Evolutionary conservation across 2,797 vertebrate species (phyloP).

Genomic region (Anableps anableps): DNA sequence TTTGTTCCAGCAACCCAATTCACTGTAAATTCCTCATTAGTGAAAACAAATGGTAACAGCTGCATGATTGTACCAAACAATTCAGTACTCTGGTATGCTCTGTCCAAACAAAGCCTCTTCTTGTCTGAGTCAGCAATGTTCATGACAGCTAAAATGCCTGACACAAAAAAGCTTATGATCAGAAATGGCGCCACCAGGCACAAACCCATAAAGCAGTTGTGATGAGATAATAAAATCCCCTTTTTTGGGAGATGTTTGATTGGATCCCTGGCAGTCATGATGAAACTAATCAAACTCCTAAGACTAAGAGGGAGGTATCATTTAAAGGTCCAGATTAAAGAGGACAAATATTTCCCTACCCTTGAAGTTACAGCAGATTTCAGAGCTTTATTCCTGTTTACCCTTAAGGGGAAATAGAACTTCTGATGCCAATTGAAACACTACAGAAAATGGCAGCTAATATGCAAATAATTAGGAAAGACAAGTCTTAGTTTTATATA

Average conservation of each 20-base stretch:
- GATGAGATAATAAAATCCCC: slow-evolving; percentile 58
- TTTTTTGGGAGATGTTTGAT: slow-evolving; percentile 59
- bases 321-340: slow-evolving; percentile 60
- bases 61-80: slow-evolving; percentile 57
- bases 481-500: slow-evolving; percentile 31
- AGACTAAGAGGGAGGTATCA: slow-evolving; percentile 29
- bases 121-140: slow-evolving; percentile 44
- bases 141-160: slow-evolving; percentile 54
- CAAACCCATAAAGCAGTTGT: slow-evolving; percentile 31
- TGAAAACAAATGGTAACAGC: slow-evolving; percentile 56
- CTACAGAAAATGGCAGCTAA: slow-evolving; percentile 55
- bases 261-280: slow-evolving; percentile 34
- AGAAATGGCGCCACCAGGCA: slow-evolving; percentile 47
- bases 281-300: slow-evolving; percentile 46
- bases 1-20: slow-evolving; percentile 6
- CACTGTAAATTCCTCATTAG: slow-evolving; percentile 58
- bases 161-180: slow-evolving; percentile 62
- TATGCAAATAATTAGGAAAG: slow-evolving; percentile 56
- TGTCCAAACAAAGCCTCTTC: slow-evolving; percentile 46
- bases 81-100: slow-evolving; percentile 41
- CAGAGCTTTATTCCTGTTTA: slow-evolving; percentile 59
- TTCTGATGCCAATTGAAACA: slow-evolving; percentile 60
- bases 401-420: slow-evolving; percentile 59
- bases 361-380: slow-evolving; percentile 49
- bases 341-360: slow-evolving; percentile 66